phyloP scores from a whole-genome alignment of 2,797 vertebrate species.

The Enteromius afrohamiltoni region DNA sequence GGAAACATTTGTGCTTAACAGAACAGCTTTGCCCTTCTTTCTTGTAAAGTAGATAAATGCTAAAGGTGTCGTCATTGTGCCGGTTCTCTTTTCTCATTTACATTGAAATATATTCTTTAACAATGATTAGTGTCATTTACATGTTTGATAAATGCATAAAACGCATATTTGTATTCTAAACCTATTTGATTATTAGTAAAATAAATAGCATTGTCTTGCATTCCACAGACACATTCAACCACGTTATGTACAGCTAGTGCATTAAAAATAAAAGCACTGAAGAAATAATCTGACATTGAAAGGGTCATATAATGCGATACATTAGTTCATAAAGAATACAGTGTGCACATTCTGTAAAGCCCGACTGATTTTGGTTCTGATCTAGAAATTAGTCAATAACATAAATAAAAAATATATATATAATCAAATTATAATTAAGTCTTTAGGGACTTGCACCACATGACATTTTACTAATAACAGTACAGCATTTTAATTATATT shows the following conservation, averaged over 20 bases:
- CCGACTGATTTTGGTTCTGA: slow-evolving; percentile 12
- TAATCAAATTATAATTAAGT: neutral
- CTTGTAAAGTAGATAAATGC: slow-evolving; percentile 29
- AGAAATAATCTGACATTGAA: slow-evolving; percentile 14
- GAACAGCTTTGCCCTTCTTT: slow-evolving; percentile 46
- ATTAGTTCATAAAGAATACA: slow-evolving; percentile 6
- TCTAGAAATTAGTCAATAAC: neutral
- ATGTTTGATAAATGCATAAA: slow-evolving; percentile 65
- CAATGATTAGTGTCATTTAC: slow-evolving; percentile 73
- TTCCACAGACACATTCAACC: slow-evolving; percentile 70
- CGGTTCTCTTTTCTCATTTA: slow-evolving; percentile 63
- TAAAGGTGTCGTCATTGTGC: slow-evolving; percentile 41
- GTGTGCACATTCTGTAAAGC: slow-evolving; percentile 28
- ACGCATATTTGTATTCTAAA: slow-evolving; percentile 64
- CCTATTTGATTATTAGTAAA: slow-evolving; percentile 62
- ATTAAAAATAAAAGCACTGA: slow-evolving; percentile 47
- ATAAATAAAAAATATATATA: too few relatives aligned
- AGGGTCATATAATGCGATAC: neutral
- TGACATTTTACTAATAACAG: neutral
- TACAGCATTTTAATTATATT: neutral
- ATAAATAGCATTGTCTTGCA: slow-evolving; percentile 70
- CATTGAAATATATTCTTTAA: slow-evolving; percentile 70
- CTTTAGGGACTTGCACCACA: neutral
- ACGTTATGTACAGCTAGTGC: slow-evolving; percentile 56
- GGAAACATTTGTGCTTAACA: slow-evolving; percentile 63